Evolutionary conservation across 2,113 vertebrate species (phyloP).

Genomic region (Caretta caretta): DNA sequence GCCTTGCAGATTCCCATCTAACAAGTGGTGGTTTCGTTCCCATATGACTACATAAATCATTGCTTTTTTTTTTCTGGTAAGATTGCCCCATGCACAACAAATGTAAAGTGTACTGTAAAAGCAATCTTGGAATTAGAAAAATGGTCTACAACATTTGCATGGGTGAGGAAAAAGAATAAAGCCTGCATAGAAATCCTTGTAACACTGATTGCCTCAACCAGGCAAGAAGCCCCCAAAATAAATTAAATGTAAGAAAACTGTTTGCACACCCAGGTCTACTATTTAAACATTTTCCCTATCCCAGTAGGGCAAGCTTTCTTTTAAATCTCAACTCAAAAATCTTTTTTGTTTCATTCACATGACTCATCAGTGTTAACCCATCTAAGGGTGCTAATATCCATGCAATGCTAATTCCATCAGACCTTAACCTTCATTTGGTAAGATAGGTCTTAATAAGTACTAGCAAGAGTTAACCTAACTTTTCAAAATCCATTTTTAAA

Average conservation of each 20-base stretch:
- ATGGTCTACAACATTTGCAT: background rate
- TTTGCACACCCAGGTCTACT: background rate
- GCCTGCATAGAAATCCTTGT: background rate
- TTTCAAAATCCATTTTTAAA: background rate
- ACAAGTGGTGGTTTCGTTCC: background rate
- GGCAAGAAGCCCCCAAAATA: background rate
- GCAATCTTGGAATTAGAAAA: background rate
- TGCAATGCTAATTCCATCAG: background rate
- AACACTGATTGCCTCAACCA: background rate
- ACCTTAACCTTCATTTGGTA: background rate
- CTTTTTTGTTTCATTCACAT: background rate
- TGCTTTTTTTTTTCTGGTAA: too few relatives aligned
- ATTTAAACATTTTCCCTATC: background rate
- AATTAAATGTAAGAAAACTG: background rate
- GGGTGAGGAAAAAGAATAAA: background rate
- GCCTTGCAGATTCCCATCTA: background rate
- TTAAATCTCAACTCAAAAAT: background rate
- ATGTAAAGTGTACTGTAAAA: background rate
- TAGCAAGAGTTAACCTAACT: background rate
- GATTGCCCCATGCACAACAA: background rate
- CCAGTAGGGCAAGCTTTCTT: background rate
- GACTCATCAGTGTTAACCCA: background rate
- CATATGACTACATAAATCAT: background rate
- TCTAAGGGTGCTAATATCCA: background rate
- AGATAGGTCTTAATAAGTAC: background rate